phyloP scores from a whole-genome alignment of 1,140 invertebrate genomes.

The Vanessa atalanta region DNA sequence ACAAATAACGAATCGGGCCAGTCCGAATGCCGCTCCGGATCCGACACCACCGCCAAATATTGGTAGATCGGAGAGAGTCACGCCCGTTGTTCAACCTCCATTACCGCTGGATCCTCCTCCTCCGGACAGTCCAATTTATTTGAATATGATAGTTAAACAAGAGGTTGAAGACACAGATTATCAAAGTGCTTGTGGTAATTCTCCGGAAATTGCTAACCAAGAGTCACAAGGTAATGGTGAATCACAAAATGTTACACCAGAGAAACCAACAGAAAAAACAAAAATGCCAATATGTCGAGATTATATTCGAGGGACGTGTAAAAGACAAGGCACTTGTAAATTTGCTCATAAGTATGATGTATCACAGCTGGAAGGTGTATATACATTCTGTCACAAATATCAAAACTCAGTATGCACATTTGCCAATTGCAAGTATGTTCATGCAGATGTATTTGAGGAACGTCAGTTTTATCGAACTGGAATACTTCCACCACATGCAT shows the following conservation, averaged over 20 bases:
- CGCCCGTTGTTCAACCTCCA: constrained; percentile 45
- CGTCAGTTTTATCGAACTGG: constrained; percentile 58
- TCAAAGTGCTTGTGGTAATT: constrained; percentile 1
- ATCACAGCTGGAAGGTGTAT: constrained; percentile 50
- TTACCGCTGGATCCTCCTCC: constrained; percentile 47
- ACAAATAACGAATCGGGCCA: constrained; percentile 35
- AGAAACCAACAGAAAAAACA: constrained; percentile 18
- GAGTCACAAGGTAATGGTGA: not conserved
- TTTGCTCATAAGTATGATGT: constrained; percentile 54
- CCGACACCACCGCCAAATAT: constrained; percentile 21
- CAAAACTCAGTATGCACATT: constrained; percentile 54
- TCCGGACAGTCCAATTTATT: constrained; percentile 28
- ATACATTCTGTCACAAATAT: constrained; percentile 62
- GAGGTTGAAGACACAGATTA: constrained; percentile 46
- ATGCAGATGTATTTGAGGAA: constrained; percentile 64
- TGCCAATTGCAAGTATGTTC: constrained; percentile 58
- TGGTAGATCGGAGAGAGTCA: constrained; percentile 21
- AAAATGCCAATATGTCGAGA: constrained; percentile 53
- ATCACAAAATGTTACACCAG: not conserved
- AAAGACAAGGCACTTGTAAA: constrained; percentile 48
- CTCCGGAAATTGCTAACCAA: not conserved
- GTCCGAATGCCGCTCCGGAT: constrained; percentile 27
- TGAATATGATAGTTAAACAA: constrained; percentile 37
- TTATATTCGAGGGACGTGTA: constrained; percentile 58
- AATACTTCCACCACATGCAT: constrained; percentile 50